phyloP scores from a whole-genome alignment of 2,797 vertebrate genomes.

The Astyanax mexicanus region DNA sequence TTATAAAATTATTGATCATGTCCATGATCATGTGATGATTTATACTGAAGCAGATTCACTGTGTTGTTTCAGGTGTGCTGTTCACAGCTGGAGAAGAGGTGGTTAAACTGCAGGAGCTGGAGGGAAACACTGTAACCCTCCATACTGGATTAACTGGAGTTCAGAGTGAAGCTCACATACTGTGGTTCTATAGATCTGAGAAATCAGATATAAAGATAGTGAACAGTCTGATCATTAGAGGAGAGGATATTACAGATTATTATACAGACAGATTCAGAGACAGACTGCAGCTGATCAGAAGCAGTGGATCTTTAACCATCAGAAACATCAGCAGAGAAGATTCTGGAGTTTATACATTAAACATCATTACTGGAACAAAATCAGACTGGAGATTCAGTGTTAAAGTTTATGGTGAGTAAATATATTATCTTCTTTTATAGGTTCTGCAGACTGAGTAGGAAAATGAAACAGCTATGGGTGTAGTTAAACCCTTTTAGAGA shows the following conservation, averaged over 20 bases:
- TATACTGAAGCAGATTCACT: too few relatives aligned
- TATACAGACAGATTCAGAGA: neutral
- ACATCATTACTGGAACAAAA: neutral
- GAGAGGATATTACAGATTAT: neutral
- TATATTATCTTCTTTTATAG: neutral
- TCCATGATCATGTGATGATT: too few relatives aligned
- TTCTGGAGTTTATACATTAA: constrained; percentile 2
- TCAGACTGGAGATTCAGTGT: neutral
- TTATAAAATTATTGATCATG: too few relatives aligned
- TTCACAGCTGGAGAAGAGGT: neutral
- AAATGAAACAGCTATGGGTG: too few relatives aligned
- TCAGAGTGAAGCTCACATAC: neutral
- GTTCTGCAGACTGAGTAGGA: too few relatives aligned
- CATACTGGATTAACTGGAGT: neutral
- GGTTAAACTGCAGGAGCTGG: neutral
- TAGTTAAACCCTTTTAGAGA: too few relatives aligned
- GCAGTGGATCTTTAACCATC: neutral
- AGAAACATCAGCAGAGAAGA: constrained; percentile 1
- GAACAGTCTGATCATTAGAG: too few relatives aligned
- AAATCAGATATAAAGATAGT: too few relatives aligned
- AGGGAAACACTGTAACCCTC: constrained; percentile 1
- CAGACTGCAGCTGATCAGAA: neutral
- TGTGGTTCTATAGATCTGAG: too few relatives aligned
- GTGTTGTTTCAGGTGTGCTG: neutral
- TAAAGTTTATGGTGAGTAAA: constrained; percentile 2